phyloP scores from a whole-genome alignment of 2,797 vertebrate genomes.

The Eulemur rubriventer region DNA sequence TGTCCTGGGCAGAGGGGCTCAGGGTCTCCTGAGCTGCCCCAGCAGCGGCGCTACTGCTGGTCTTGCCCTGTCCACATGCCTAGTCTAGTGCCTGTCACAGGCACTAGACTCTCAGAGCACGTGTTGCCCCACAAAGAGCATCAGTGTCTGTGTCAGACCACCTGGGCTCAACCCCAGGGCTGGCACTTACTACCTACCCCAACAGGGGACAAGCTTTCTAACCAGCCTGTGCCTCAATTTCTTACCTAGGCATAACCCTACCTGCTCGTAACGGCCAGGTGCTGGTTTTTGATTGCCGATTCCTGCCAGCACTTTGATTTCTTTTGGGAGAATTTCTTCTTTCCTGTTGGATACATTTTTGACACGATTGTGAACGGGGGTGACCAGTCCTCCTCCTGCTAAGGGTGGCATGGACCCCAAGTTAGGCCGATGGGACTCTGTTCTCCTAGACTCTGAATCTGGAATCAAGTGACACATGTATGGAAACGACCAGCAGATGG shows the following conservation, averaged over 20 bases:
- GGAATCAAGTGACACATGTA: neutral
- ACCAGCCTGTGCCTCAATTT: neutral
- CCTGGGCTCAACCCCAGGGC: neutral
- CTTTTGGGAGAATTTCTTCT: neutral
- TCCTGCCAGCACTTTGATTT: neutral
- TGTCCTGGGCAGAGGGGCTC: neutral
- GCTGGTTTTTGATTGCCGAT: neutral
- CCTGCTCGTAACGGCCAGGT: neutral
- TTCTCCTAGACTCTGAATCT: neutral
- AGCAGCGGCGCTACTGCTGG: fast-evolving
- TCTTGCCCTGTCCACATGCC: neutral
- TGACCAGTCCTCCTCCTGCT: neutral
- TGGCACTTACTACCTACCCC: neutral
- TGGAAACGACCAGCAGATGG: neutral
- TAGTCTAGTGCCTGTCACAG: neutral
- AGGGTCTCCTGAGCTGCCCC: neutral
- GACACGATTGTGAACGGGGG: neutral
- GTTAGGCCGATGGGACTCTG: neutral
- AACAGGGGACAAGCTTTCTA: neutral
- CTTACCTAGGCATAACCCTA: neutral
- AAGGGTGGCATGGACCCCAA: neutral
- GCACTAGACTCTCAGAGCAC: neutral
- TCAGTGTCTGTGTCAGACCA: neutral
- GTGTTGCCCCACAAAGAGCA: neutral
- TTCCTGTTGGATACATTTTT: neutral